These are phyloP conservation scores for Ailuropoda melanoleuca DNA, from an alignment of 2,113 vertebrate species.

Conservation along the genomic window DNA sequence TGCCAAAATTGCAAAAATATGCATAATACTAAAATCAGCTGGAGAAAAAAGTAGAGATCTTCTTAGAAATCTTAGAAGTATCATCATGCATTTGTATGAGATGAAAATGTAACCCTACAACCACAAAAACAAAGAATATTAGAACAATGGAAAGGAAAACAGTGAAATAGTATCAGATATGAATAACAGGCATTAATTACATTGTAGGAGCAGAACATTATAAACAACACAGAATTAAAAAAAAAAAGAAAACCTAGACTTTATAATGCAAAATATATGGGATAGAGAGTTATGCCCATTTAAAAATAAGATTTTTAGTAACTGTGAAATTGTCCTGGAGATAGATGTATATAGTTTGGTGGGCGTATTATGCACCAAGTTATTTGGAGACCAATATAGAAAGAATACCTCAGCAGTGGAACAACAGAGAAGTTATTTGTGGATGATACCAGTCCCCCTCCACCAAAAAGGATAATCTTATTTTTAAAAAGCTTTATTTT, in stretches of 20 bases:
- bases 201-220: background rate
- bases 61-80: background rate
- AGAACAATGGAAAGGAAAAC: background rate
- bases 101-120: background rate
- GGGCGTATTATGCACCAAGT: background rate
- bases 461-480: background rate
- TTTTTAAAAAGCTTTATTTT: background rate
- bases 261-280: background rate
- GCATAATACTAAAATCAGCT: background rate
- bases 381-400: background rate
- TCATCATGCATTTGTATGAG: background rate
- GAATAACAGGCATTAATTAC: background rate
- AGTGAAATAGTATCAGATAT: background rate
- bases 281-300: background rate
- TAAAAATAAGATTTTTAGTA: background rate
- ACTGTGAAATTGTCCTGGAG: background rate
- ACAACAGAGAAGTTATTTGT: background rate
- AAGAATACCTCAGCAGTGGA: background rate
- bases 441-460: background rate
- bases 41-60: background rate
- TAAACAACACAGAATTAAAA: background rate
- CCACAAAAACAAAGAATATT: background rate
- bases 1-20: background rate
- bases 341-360: background rate
- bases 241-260: background rate